Evolutionary conservation across 2,888 invertebrate species (phyloP), one percentile per base, ranked within the genome.

Genomic region (Sesia apiformis): DNA sequence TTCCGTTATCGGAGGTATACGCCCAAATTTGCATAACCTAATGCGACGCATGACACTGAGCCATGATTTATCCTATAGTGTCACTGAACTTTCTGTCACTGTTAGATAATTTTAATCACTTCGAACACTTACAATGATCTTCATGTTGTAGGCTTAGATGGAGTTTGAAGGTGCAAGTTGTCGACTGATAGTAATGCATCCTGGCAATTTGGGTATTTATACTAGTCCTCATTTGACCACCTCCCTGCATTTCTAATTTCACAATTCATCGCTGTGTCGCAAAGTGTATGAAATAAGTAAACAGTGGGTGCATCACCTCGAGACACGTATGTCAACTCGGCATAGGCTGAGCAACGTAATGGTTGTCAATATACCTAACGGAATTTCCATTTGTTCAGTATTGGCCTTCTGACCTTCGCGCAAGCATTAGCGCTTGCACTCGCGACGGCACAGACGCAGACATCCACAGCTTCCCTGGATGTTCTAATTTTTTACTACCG

Each of bases 201-300:
- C 82, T 80, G 80, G 73, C 77, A 81, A 72, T 74, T 76, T 75
- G 68, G 68, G 76, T 84, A 83, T 88, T 84, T 88, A 88, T 89
- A 88, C 72, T 74, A 70, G 71, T 66, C 67, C 72, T 68, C 65
- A 72, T 66, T 69, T 67, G 66, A 60, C 86, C 84, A 83, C 84
- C 84, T 78, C 85, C 78, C 72, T 71, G 64, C 72, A 71, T 67
- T 80, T 69, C 73, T 76, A 71, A 72, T 85, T 83, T 79, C 84
- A 76, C 79, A 84, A 83, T 78, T 66, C 75, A 73, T 75, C 74
- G 74, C 70, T 75, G 74, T 83, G 82, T 81, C 83, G 82, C 77
- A 81, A 86, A 85, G 80, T 84, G 75, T 76, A 85, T 85, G 84
- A 86, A 84, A 86, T 85, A 82, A 78, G 87, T 83, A 87, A 89